phyloP scores from a whole-genome alignment of 2,113 vertebrate species.

The Caloenas nicobarica region DNA sequence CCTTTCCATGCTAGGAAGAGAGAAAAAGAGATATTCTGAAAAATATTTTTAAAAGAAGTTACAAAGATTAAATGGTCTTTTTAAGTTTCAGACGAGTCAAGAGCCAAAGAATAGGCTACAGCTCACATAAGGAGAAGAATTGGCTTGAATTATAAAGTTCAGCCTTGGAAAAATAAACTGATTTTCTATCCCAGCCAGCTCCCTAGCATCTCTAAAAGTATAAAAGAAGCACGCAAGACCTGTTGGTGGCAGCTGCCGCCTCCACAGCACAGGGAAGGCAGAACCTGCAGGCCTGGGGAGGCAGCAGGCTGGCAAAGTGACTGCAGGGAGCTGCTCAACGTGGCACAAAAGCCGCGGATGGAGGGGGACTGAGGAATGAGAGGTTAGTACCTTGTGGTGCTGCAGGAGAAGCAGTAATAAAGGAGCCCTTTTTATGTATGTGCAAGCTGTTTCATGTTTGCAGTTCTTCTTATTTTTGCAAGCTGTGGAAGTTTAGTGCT shows the following conservation, averaged over 20 bases:
- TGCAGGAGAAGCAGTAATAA: background rate
- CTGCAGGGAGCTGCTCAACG: background rate
- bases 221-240: accelerated
- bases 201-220: background rate
- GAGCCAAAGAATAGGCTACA: background rate
- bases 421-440: background rate
- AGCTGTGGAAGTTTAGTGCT: accelerated
- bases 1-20: background rate
- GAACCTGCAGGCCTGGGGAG: accelerated
- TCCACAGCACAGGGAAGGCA: accelerated
- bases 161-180: background rate
- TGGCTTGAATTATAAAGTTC: background rate
- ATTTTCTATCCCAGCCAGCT: background rate
- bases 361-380: accelerated
- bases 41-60: background rate
- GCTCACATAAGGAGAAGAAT: background rate
- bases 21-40: background rate
- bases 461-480: background rate
- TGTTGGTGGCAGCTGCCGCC: background rate
- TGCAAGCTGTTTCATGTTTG: background rate
- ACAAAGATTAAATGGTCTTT: background rate
- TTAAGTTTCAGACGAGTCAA: background rate
- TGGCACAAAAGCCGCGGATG: too few relatives aligned
- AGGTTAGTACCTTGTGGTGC: background rate
- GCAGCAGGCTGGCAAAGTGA: background rate